Percentiles rank a stretch among this genome's conserved stretches.
Conservation (phyloP, 2,888 invertebrate species). For the Tridacna gigas region DNA sequence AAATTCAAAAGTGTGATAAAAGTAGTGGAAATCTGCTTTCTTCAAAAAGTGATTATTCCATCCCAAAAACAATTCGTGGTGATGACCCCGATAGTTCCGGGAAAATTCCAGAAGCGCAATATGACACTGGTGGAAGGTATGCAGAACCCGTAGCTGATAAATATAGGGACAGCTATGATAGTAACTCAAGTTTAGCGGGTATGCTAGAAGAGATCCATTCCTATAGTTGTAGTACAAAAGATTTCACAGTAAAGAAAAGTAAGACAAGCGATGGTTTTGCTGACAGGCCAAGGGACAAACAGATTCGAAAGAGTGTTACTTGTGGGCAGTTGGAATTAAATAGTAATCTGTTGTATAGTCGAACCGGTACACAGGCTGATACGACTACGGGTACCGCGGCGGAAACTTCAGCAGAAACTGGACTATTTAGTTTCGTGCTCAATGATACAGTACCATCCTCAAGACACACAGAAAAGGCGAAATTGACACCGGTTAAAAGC, state of each 20-base stretch:
- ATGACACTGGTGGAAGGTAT: neutral
- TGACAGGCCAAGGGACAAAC: constrained; percentile 13
- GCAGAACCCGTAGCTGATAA: neutral
- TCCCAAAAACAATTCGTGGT: constrained; percentile 2
- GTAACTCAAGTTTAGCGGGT: constrained; percentile 31
- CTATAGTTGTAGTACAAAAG: constrained; percentile 29
- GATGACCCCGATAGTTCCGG: neutral
- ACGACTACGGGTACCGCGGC: neutral
- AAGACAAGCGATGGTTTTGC: constrained; percentile 5
- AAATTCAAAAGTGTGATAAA: constrained; percentile 18
- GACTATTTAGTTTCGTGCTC: constrained; percentile 10
- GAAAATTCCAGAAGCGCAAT: neutral
- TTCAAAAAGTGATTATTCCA: constrained; percentile 52
- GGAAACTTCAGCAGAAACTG: neutral
- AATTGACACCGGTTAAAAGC: constrained; percentile 27
- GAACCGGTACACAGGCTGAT: neutral
- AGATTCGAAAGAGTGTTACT: constrained; percentile 33
- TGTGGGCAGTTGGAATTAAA: constrained; percentile 23
- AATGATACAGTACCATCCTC: neutral
- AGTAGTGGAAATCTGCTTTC: constrained; percentile 23
- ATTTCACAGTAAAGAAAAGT: constrained; percentile 8
- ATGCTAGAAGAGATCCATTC: constrained; percentile 52
- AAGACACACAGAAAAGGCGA: neutral
- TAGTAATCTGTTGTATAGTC: neutral
- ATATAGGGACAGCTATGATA: neutral